These are phyloP conservation scores for Squalus acanthias DNA, from an alignment of 2,797 vertebrate genomes.

Conservation along the genomic window DNA sequence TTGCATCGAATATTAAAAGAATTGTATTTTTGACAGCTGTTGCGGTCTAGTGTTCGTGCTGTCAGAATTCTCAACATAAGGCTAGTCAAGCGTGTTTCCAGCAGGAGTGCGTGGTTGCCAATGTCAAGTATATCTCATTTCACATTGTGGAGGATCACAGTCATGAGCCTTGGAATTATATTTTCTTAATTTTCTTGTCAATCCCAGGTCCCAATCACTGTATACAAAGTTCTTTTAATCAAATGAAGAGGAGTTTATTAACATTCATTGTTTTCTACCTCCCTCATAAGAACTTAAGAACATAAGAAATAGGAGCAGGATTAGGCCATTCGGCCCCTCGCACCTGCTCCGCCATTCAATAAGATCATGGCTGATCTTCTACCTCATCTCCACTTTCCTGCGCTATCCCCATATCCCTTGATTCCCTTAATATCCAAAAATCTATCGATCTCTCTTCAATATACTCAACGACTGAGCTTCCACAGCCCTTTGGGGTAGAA, in stretches of 20 bases:
- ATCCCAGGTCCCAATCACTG: neutral
- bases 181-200: constrained; percentile 26
- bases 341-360: too few species aligned
- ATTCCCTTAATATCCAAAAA: too few species aligned
- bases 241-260: neutral
- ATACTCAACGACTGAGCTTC: too few species aligned
- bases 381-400: too few species aligned
- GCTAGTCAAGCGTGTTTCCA: constrained; percentile 20
- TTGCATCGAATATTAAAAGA: neutral
- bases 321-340: too few species aligned
- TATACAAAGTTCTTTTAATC: neutral
- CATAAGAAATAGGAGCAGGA: too few species aligned
- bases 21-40: neutral
- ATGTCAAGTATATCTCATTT: constrained; percentile 22
- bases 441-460: too few species aligned
- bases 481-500: too few species aligned
- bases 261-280: neutral
- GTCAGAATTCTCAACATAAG: constrained; percentile 31
- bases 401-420: too few species aligned
- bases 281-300: neutral
- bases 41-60: neutral
- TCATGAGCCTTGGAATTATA: neutral
- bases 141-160: neutral
- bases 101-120: neutral
- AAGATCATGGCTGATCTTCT: too few species aligned